Evolutionary conservation across 1,140 invertebrate species (phyloP), one percentile per base, ranked within the genome.

Genomic region (Listronotus oregonensis): DNA sequence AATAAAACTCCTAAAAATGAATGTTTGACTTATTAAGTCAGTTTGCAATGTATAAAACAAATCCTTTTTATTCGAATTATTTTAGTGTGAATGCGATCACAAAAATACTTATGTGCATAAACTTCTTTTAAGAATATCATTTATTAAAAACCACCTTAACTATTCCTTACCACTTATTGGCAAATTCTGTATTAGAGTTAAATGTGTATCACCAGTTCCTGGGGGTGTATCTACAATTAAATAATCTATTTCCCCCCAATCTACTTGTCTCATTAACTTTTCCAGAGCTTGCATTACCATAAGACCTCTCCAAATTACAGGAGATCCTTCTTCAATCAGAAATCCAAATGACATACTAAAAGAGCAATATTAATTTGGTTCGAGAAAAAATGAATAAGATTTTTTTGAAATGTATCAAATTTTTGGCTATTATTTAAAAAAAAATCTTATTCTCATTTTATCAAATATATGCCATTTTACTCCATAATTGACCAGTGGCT

Each of bases 261-360:
- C 82, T 31, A 95, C 93, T 71, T 94, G 88, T 63, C 89, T 82
- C 1, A 95, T 82, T 15, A 98, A 78, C 72, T 90, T 88, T 58
- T 96, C 89, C 44, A 98, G 78, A 1, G 95, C 95, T 68, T 90
- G 92, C 95, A 97, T 98, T 11, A 98, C 95, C 88, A 97, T 93
- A 5, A 95, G 83, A 0, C 94, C 94, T 68, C 94, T 82, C 94
- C 94, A 96, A 21, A 96, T 88, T 8, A 95, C 86, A 0, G 94
- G 88, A 43, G 87, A 85, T 69, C 88, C 87, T 68, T 91, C 84
- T 7, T 89, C 86, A 0, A 94, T 88, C 9, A 97, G 79, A 77
- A 95, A 90, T 49, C 94, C 94, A 90, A 96, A 96, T 6, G 94
- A 96, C 88, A 96, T 92, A 74, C 90, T 91, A 74, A 17, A 80